A percentile compares a stretch with the other conserved stretches of the same genome.
phyloP scores from a whole-genome alignment of 1,140 invertebrate species.

The Nautilus pompilius region DNA sequence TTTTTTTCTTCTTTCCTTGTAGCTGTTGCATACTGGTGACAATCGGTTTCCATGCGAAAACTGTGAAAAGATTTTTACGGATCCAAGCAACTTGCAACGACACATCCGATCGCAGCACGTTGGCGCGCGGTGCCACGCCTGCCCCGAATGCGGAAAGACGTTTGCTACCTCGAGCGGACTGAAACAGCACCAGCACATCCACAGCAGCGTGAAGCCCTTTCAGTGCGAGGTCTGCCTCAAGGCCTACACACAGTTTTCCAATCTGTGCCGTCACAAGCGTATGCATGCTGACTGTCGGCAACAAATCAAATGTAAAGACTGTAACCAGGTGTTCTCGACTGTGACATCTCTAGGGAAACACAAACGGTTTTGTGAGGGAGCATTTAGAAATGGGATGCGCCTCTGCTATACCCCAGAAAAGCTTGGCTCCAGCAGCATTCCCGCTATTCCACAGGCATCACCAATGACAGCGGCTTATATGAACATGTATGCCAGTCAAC shows the following conservation, averaged over 20 bases:
- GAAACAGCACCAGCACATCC: conserved; percentile 99
- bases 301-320: conserved; percentile 77
- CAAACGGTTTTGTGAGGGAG: conserved; percentile 62
- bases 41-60: conserved; percentile 88
- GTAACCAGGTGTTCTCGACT: conserved; percentile 81
- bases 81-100: conserved; percentile 91
- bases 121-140: conserved; percentile 89
- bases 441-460: conserved; percentile 10
- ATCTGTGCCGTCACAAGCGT: conserved; percentile 97
- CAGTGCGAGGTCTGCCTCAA: conserved; percentile 70
- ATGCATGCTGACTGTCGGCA: conserved; percentile 82
- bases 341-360: conserved; percentile 70
- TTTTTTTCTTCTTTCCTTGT: too few species aligned
- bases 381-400: conserved; percentile 33
- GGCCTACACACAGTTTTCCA: conserved; percentile 99
- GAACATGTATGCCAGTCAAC: conserved; percentile 41
- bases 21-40: too few species aligned
- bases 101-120: conserved; percentile 93
- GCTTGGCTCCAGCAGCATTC: not conserved
- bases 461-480: conserved; percentile 30
- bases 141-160: conserved; percentile 96
- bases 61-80: conserved; percentile 90
- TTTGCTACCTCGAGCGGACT: conserved; percentile 95
- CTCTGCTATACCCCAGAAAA: conserved; percentile 9
- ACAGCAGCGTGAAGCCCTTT: conserved; percentile 97